Conservation (phyloP, 2,113 vertebrate genomes). For the Spheniscus mendiculus region DNA sequence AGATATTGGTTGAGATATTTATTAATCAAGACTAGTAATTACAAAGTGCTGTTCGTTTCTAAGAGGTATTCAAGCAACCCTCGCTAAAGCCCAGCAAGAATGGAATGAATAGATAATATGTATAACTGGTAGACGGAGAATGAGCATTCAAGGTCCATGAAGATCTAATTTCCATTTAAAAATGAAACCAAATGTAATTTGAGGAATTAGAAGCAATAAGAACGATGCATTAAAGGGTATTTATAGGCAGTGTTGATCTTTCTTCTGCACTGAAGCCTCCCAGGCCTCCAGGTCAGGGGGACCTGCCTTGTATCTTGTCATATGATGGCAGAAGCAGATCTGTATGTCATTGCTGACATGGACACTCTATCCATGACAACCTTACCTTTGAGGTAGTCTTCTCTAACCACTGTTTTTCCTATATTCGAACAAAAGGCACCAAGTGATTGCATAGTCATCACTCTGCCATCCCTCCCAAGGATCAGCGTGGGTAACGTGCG, state of each 20-base stretch:
- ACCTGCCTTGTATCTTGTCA: neutral
- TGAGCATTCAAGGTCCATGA: neutral
- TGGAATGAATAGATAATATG: neutral
- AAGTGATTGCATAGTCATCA: accelerated
- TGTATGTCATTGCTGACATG: neutral
- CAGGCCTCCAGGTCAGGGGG: neutral
- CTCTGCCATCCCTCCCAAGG: neutral
- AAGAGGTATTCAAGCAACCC: neutral
- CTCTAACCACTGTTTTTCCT: neutral
- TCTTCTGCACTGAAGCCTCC: neutral
- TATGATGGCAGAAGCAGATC: neutral
- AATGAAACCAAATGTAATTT: neutral
- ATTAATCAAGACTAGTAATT: slow-evolving; percentile 2
- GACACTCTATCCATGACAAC: neutral
- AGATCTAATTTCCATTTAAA: slow-evolving; percentile 29
- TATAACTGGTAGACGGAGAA: neutral
- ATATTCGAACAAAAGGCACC: accelerated
- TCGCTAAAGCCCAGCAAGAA: neutral
- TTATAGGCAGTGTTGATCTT: neutral
- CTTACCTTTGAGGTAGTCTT: neutral
- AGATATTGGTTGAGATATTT: neutral
- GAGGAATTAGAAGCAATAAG: neutral
- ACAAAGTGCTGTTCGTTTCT: neutral
- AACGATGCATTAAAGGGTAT: neutral
- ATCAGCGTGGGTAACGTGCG: accelerated